phyloP scores from a whole-genome alignment of 2,888 invertebrate species.

The Lissonota sp. region DNA sequence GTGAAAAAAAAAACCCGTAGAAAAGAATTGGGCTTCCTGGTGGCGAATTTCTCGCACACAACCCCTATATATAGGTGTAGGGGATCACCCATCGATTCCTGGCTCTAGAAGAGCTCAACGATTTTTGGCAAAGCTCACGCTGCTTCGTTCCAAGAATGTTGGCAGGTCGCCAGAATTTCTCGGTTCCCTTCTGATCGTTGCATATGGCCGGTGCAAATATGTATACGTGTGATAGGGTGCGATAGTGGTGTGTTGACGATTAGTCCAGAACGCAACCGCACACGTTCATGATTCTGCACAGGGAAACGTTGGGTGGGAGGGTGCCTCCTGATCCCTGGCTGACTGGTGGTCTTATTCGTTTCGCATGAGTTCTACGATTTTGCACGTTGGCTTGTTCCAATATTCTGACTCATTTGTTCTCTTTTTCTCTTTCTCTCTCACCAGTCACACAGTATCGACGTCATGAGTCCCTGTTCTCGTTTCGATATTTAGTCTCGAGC shows the following conservation, averaged over 20 bases:
- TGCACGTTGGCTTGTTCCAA: conserved; percentile 14
- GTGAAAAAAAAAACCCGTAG: neutral
- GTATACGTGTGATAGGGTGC: neutral
- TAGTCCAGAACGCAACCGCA: conserved; percentile 49
- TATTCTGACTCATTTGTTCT: conserved; percentile 16
- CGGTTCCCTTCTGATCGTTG: conserved; percentile 23
- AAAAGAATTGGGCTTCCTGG: conserved; percentile 9
- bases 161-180: conserved; percentile 57
- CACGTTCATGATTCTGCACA: conserved; percentile 50
- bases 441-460: conserved; percentile 37
- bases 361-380: conserved; percentile 29
- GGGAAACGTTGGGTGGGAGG: conserved; percentile 20
- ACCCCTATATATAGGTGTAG: conserved; percentile 33
- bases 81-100: conserved; percentile 57
- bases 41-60: conserved; percentile 38
- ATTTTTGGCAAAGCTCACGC: conserved; percentile 50
- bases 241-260: conserved; percentile 44
- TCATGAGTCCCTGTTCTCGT: conserved; percentile 13
- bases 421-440: neutral
- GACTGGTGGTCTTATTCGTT: conserved; percentile 26
- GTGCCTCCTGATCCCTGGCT: conserved; percentile 32
- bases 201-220: conserved; percentile 8
- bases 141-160: conserved; percentile 54
- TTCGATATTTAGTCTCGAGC: conserved; percentile 65
- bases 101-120: conserved; percentile 46